Evolutionary conservation across 2,113 vertebrate genomes (phyloP).

Genomic region (Albula goreensis): DNA sequence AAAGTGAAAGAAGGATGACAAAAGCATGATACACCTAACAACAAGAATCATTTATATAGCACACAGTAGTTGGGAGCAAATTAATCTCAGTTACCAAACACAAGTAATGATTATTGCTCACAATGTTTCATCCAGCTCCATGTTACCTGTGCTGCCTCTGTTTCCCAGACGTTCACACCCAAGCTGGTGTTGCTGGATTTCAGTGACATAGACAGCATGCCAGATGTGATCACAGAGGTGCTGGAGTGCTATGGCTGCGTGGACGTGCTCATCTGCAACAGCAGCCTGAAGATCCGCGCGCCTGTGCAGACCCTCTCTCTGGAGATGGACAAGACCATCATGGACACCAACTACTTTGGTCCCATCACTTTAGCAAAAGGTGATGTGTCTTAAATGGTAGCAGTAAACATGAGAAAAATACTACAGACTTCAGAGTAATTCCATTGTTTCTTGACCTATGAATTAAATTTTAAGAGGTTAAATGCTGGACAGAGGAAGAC

Average conservation of each 20-base stretch:
- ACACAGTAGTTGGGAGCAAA: not conserved
- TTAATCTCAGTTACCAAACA: not conserved
- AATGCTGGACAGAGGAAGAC: no score
- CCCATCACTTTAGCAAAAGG: slow-evolving; percentile 91
- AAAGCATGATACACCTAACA: not conserved
- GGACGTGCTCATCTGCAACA: slow-evolving; percentile 88
- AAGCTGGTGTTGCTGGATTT: slow-evolving; percentile 91
- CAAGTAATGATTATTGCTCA: not conserved
- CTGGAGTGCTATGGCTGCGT: slow-evolving; percentile 88
- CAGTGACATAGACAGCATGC: slow-evolving; percentile 81
- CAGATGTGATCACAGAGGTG: slow-evolving; percentile 81
- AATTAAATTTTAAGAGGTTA: no score
- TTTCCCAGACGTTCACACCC: slow-evolving; percentile 84
- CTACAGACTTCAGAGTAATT: no score
- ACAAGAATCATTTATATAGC: not conserved
- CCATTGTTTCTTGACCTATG: no score
- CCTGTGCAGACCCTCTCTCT: slow-evolving; percentile 83
- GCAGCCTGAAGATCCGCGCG: slow-evolving; percentile 89
- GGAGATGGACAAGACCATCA: slow-evolving; percentile 89
- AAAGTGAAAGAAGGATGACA: no score
- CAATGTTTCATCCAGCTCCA: not conserved
- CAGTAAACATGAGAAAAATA: not conserved
- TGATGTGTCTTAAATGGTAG: slow-evolving; percentile 42
- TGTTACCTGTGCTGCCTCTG: slow-evolving; percentile 34
- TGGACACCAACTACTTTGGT: slow-evolving; percentile 96